phyloP scores from a whole-genome alignment of 2,113 vertebrate species.

The Pavo muticus region DNA sequence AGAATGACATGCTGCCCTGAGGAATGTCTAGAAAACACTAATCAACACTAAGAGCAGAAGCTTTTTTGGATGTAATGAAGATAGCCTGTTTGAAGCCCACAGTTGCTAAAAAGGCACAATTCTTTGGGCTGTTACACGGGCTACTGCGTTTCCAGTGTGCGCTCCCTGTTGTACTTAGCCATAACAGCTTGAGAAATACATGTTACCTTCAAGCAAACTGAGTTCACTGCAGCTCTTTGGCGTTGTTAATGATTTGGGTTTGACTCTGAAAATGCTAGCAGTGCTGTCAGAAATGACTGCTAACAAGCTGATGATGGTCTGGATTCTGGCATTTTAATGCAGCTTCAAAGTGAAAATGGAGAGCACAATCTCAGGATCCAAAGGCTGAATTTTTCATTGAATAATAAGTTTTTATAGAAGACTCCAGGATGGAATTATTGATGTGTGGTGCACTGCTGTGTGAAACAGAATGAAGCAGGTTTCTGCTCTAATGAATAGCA shows the following conservation, averaged over 20 bases:
- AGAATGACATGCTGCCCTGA: neutral
- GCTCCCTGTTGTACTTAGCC: neutral
- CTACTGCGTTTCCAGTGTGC: neutral
- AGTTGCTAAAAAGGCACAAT: neutral
- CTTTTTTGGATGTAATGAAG: neutral
- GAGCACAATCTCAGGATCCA: neutral
- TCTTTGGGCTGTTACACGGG: neutral
- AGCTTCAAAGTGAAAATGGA: neutral
- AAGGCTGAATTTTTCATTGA: constrained; percentile 7
- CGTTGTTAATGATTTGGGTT: neutral
- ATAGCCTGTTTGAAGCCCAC: constrained; percentile 18
- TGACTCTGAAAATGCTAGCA: constrained; percentile 30
- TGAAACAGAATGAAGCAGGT: constrained; percentile 40
- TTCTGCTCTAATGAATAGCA: constrained; percentile 51
- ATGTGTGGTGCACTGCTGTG: neutral
- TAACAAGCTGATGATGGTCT: neutral
- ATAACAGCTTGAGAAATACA: neutral
- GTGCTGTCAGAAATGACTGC: constrained; percentile 28
- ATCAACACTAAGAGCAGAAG: constrained; percentile 13
- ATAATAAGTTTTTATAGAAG: neutral
- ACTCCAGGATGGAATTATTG: neutral
- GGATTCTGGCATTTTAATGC: neutral
- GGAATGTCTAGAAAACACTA: constrained; percentile 50
- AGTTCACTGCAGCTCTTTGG: neutral
- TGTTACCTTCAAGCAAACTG: neutral